A percentile compares a stretch with the other conserved stretches of the same genome.
phyloP scores from a whole-genome alignment of 2,888 invertebrate species.

The Urechis unicinctus region DNA sequence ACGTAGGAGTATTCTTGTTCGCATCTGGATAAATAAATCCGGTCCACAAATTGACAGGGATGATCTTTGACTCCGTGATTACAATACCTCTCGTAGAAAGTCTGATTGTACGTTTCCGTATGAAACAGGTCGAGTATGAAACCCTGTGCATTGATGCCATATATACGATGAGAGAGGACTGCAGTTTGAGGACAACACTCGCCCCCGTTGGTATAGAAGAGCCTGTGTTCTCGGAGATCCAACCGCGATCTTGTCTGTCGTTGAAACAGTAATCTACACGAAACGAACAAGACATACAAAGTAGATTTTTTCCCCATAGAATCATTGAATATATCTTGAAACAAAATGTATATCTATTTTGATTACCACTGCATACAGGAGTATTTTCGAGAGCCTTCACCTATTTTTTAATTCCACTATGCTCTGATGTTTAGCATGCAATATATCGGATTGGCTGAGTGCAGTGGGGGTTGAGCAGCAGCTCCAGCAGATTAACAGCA shows the following conservation, averaged over 20 bases:
- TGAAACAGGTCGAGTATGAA: slow-evolving; percentile 65
- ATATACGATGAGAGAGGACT: slow-evolving; percentile 71
- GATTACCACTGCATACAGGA: too few relatives aligned
- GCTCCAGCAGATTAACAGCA: too few relatives aligned
- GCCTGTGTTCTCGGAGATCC: slow-evolving; percentile 13
- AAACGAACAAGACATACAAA: too few relatives aligned
- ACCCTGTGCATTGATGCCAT: slow-evolving; percentile 66
- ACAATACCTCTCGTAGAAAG: slow-evolving; percentile 75
- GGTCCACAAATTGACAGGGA: slow-evolving; percentile 71
- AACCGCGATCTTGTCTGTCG: too few relatives aligned
- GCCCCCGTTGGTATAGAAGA: slow-evolving; percentile 11
- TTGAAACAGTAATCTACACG: not conserved
- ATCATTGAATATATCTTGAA: too few relatives aligned
- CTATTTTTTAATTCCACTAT: too few relatives aligned
- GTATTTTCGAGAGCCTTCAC: too few relatives aligned
- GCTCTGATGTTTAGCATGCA: too few relatives aligned
- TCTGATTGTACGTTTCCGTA: slow-evolving; percentile 56
- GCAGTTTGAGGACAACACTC: slow-evolving; percentile 77
- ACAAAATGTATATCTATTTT: too few relatives aligned
- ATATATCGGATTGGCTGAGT: too few relatives aligned
- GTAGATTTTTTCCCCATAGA: too few relatives aligned
- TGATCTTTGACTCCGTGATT: slow-evolving; percentile 63
- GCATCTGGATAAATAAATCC: slow-evolving; percentile 68
- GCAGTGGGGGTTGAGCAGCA: too few relatives aligned
- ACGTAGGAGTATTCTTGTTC: slow-evolving; percentile 77